phyloP scores from a whole-genome alignment of 2,888 invertebrate species.

The Cremastinae sp. region DNA sequence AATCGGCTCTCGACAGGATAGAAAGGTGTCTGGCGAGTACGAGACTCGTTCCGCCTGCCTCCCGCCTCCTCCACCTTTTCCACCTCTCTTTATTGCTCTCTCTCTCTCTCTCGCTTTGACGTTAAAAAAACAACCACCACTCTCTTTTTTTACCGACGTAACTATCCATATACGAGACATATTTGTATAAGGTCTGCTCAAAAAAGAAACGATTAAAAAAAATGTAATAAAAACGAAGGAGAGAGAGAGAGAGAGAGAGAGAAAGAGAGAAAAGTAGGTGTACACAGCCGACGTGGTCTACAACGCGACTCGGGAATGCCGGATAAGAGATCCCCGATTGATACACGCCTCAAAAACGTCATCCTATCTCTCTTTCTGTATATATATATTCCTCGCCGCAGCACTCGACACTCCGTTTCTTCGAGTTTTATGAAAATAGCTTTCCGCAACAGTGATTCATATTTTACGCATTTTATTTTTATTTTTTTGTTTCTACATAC shows the following conservation, averaged over 20 bases:
- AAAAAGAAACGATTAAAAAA: too few relatives aligned
- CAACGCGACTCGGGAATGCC: slow-evolving; percentile 41
- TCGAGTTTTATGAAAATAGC: not conserved
- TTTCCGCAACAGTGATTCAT: not conserved
- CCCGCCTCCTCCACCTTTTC: slow-evolving; percentile 28
- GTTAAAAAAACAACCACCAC: not conserved
- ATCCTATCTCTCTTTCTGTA: slow-evolving; percentile 7
- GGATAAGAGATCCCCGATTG: slow-evolving; percentile 34
- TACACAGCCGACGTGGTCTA: not conserved
- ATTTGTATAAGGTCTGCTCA: not conserved
- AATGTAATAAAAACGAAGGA: too few relatives aligned
- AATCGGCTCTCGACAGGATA: slow-evolving; percentile 64
- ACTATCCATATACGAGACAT: not conserved
- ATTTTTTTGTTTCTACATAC: too few relatives aligned
- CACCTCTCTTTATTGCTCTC: slow-evolving; percentile 52
- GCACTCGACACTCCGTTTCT: not conserved
- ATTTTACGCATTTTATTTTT: too few relatives aligned
- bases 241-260: too few relatives aligned
- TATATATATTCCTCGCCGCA: slow-evolving; percentile 1
- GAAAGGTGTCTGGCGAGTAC: slow-evolving; percentile 70
- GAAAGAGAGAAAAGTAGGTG: not conserved
- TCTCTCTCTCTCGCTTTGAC: slow-evolving; percentile 15
- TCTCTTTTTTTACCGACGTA: not conserved
- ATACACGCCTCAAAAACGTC: slow-evolving; percentile 17
- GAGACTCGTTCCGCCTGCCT: slow-evolving; percentile 50